Evolutionary conservation across 2,888 invertebrate species (phyloP), one percentile per base, ranked within the genome.

Genomic region (Platynereis dumerilii): DNA sequence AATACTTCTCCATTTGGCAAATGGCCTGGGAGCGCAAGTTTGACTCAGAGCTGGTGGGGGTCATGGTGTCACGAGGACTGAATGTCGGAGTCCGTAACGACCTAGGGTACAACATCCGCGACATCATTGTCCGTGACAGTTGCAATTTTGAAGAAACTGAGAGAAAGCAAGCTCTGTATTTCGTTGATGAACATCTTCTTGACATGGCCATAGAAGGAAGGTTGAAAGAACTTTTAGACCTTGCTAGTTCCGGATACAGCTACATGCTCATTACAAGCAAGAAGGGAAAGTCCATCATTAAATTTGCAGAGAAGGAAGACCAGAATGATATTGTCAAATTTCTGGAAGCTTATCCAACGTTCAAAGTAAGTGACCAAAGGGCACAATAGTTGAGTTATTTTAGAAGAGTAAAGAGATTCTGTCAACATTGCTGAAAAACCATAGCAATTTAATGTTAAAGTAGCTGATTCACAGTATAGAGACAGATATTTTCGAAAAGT

Each of bases 141-240:
- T 48, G 22, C 22, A n/a, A n/a, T 22, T 22, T n/a, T 5, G 48
- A 22, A 5, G 17, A 20, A 12, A n/a, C 5, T n/a, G 48, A 48
- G 22, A 48, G n/a, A 7, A 48, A 48, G 48, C 20, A 48, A 48
- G 22, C n/a, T 20, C 48, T 48, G 3, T 48, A 48, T 22, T 48
- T 48, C 17, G 22, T 48, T 3, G 48, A 48, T 22, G 22, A 22
- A n/a, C 48, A 48, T 48, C 20, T 48, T 5, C n/a, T 48, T 22
- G n/a, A n/a, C 17, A 48, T 48, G 48, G 48, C 48, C n/a, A 48
- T 22, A n/a, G 48, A 48, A 22, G 48, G 48, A n/a, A 5, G 48
- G 7, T 22, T 48, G 17, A n/a, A 48, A 10, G 48, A 48, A 7
- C n/a, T 48, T 12, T 10, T 20, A n/a, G 48, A 5, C 7, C 22